Evolutionary conservation across 2,797 vertebrate species (phyloP).

Genomic region (Pipistrellus nathusii): DNA sequence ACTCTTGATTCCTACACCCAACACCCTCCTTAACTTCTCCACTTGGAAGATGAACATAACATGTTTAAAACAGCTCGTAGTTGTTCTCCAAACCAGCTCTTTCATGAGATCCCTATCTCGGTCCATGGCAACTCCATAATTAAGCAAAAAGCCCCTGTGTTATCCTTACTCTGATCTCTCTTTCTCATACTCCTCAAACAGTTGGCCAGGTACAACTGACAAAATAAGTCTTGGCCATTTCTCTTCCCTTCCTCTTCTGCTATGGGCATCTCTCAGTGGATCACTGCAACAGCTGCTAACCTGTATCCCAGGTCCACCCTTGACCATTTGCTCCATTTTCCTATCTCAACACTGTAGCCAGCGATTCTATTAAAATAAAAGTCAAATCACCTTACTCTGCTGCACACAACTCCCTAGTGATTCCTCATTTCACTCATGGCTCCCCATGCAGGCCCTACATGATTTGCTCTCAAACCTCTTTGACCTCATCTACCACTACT

Average conservation of each 20-base stretch:
- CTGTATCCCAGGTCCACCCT: neutral
- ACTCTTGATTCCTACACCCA: slow-evolving; percentile 29
- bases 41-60: neutral
- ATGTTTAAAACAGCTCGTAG: slow-evolving; percentile 15
- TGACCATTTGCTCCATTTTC: neutral
- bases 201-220: neutral
- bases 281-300: neutral
- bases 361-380: slow-evolving; percentile 8
- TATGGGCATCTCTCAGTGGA: neutral
- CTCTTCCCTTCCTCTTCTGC: neutral
- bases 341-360: neutral
- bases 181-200: neutral
- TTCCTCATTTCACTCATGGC: neutral
- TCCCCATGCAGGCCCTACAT: neutral
- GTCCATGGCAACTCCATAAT: slow-evolving; percentile 11
- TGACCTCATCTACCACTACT: neutral
- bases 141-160: slow-evolving; percentile 21
- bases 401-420: neutral
- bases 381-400: neutral
- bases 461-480: neutral
- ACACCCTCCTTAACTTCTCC: neutral
- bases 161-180: neutral
- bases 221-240: slow-evolving; percentile 2
- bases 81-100: slow-evolving; percentile 19
- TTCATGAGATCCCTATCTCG: neutral